A percentile compares a stretch with the other conserved stretches of the same genome.
These are phyloP conservation scores for Sinhomidia bicolor DNA, from an alignment of 2,888 invertebrate species.

Conservation along the genomic window DNA sequence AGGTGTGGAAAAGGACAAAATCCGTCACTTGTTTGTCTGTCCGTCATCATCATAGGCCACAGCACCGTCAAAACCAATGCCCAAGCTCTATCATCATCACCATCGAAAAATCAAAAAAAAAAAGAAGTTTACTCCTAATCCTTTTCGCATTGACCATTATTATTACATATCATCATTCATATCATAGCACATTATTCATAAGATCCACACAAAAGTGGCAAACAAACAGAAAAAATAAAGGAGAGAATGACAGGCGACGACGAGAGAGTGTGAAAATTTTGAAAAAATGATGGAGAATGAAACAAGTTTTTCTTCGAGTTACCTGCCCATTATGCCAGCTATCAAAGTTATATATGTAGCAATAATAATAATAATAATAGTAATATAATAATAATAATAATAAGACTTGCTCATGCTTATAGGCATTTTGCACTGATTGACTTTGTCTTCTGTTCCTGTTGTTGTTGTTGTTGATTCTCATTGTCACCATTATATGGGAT, in stretches of 20 bases:
- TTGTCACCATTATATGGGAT: background rate
- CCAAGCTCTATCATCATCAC: background rate
- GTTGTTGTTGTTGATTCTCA: background rate
- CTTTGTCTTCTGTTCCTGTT: background rate
- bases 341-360: too few species aligned
- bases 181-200: background rate
- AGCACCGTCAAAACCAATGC: background rate
- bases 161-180: too few species aligned
- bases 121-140: background rate
- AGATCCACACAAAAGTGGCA: background rate
- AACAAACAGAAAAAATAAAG: slow-evolving; percentile 11
- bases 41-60: background rate
- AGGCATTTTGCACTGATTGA: background rate
- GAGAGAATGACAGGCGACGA: background rate
- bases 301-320: too few species aligned
- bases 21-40: slow-evolving; percentile 4
- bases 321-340: too few species aligned
- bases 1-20: slow-evolving; percentile 26
- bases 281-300: background rate
- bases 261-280: slow-evolving; percentile 28
- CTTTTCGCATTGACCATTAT: too few species aligned
- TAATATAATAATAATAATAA: too few species aligned
- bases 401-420: too few species aligned
- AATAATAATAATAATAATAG: too few species aligned
- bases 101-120: slow-evolving; percentile 14